Evolutionary conservation across 2,888 invertebrate species (phyloP).

Genomic region (Nasonia oneida): DNA sequence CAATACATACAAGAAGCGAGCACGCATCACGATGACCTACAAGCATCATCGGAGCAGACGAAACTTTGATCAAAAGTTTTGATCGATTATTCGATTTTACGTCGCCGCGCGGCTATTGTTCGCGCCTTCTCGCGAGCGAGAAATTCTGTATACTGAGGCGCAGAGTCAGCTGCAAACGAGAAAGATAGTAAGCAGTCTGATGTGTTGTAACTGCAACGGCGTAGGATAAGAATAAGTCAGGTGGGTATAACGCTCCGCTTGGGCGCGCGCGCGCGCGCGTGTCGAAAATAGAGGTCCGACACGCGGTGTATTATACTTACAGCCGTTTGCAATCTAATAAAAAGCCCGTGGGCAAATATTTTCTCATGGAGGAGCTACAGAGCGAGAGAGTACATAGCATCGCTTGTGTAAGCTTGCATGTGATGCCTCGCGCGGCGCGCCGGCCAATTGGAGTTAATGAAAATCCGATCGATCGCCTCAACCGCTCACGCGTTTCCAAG

Average conservation of each 20-base stretch:
- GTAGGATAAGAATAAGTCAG: conserved; percentile 1
- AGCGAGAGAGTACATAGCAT: not conserved
- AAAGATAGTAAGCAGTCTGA: too few species aligned
- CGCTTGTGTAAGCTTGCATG: conserved; percentile 2
- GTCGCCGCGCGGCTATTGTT: not conserved
- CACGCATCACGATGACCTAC: conserved; percentile 24
- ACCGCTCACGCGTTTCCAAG: not conserved
- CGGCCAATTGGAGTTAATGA: not conserved
- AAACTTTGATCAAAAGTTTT: conserved; percentile 33
- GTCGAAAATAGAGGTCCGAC: not conserved
- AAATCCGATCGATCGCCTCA: not conserved
- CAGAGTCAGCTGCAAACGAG: too few species aligned
- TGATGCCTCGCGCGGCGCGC: not conserved
- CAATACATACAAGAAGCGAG: not conserved
- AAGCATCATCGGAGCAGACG: not conserved
- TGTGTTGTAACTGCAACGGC: not conserved
- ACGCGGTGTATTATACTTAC: not conserved
- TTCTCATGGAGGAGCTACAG: not conserved
- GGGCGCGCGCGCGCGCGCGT: not conserved
- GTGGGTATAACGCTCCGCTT: not conserved
- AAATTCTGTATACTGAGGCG: too few species aligned
- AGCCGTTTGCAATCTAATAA: conserved; percentile 27
- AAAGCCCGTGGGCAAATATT: conserved; percentile 24
- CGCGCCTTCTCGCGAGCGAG: not conserved
- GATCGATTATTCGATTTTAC: conserved; percentile 26